phyloP scores from a whole-genome alignment of 2,888 invertebrate species.

The Zygogramma bicolorata region DNA sequence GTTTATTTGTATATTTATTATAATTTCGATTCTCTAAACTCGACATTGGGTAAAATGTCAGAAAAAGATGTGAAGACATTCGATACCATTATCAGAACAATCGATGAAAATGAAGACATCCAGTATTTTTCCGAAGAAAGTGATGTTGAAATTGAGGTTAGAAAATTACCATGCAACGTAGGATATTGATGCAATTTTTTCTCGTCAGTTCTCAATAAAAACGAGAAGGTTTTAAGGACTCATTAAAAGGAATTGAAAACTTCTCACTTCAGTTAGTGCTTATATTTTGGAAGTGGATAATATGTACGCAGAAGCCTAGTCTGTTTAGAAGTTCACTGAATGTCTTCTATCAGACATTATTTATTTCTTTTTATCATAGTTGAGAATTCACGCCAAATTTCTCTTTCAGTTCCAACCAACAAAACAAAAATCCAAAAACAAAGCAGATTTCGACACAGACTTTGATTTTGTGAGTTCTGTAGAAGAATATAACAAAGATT shows the following conservation, averaged over 20 bases:
- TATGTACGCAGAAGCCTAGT: no score
- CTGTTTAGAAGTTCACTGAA: no score
- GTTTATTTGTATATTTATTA: no score
- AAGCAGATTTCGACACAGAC: constrained; percentile 82
- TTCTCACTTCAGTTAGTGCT: no score
- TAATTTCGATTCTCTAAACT: no score
- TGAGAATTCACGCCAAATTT: not conserved
- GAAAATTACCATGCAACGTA: constrained; percentile 45
- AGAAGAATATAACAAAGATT: constrained; percentile 83
- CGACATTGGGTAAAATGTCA: constrained; percentile 9
- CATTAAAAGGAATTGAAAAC: no score
- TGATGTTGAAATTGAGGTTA: constrained; percentile 83
- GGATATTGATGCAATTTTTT: no score
- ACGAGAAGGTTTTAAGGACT: no score
- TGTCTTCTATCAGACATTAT: no score
- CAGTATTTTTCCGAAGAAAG: constrained; percentile 85
- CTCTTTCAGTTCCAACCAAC: constrained; percentile 83
- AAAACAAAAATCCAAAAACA: constrained; percentile 76
- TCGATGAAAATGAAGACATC: constrained; percentile 85
- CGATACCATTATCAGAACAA: constrained; percentile 78
- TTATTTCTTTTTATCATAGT: no score
- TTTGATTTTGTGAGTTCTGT: constrained; percentile 85
- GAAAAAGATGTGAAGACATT: constrained; percentile 27
- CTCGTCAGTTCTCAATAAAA: no score
- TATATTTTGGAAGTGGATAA: no score